Evolutionary conservation across 2,797 vertebrate genomes (phyloP).

Genomic region (Coluber constrictor): DNA sequence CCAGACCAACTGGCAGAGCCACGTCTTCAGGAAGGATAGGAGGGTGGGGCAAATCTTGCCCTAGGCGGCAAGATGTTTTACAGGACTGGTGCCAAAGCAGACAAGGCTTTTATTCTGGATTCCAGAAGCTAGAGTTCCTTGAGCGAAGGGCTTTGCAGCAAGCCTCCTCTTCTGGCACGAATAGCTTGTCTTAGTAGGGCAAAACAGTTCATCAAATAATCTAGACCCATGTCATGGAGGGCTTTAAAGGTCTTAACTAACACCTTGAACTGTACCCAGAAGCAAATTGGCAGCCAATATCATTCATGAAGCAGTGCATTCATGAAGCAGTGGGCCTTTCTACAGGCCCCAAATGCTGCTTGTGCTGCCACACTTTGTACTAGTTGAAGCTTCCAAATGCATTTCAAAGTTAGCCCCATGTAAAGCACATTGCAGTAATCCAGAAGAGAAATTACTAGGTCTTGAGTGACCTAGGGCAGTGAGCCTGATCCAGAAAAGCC

Average conservation of each 20-base stretch:
- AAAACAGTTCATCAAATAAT: neutral
- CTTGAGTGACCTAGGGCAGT: neutral
- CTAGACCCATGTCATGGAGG: neutral
- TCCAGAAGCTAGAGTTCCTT: neutral
- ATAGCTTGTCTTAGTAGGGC: neutral
- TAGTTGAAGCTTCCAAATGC: neutral
- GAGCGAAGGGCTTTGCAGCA: neutral
- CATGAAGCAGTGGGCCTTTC: neutral
- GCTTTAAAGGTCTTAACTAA: neutral
- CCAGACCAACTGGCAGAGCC: neutral
- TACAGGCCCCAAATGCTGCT: neutral
- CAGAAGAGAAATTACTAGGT: neutral
- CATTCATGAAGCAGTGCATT: neutral
- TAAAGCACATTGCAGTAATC: neutral
- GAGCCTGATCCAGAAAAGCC: neutral
- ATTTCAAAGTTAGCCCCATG: neutral
- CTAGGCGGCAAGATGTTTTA: neutral
- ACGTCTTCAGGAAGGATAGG: neutral
- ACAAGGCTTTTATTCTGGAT: neutral
- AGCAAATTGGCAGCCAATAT: neutral
- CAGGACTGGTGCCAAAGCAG: neutral
- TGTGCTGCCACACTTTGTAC: neutral
- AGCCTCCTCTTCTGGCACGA: neutral
- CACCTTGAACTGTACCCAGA: neutral
- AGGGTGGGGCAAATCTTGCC: neutral